Conservation (phyloP, 2,113 vertebrate genomes). For the Crotalus viridis region DNA sequence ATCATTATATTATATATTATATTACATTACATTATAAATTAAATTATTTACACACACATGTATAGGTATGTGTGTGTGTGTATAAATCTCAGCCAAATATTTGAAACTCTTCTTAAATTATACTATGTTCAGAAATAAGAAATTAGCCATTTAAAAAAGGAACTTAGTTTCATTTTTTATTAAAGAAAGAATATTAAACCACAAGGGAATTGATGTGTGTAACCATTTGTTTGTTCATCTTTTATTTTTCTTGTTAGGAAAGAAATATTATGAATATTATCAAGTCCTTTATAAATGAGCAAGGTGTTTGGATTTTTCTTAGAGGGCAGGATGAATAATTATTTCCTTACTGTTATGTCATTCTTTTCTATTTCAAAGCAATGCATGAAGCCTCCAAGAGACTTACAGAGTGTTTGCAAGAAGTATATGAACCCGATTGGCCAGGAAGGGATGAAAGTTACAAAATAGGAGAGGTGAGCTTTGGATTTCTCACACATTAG, state of each 20-base stretch:
- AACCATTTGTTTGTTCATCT: not conserved
- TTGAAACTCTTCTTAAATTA: not conserved
- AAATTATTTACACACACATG: too few species aligned
- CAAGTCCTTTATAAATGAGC: not conserved
- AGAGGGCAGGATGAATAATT: not conserved
- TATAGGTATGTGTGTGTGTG: too few species aligned
- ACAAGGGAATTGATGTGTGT: not conserved
- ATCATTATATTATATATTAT: too few species aligned
- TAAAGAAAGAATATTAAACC: not conserved
- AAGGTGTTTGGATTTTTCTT: not conserved
- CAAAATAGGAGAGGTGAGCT: constrained; percentile 87
- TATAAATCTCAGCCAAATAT: not conserved
- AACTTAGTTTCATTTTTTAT: not conserved
- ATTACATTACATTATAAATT: too few species aligned
- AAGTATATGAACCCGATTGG: constrained; percentile 96
- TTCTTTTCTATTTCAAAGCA: constrained; percentile 72
- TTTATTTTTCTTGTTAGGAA: not conserved
- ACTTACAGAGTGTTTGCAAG: constrained; percentile 88
- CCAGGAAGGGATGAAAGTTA: constrained; percentile 91
- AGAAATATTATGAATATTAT: not conserved
- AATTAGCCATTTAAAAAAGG: not conserved
- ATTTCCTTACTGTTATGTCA: not conserved
- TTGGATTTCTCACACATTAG: not conserved
- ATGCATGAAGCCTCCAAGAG: constrained; percentile 97
- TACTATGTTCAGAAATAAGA: not conserved